Conservation (phyloP, 2,888 invertebrate species). For the Orthonychiurus folsomi region DNA sequence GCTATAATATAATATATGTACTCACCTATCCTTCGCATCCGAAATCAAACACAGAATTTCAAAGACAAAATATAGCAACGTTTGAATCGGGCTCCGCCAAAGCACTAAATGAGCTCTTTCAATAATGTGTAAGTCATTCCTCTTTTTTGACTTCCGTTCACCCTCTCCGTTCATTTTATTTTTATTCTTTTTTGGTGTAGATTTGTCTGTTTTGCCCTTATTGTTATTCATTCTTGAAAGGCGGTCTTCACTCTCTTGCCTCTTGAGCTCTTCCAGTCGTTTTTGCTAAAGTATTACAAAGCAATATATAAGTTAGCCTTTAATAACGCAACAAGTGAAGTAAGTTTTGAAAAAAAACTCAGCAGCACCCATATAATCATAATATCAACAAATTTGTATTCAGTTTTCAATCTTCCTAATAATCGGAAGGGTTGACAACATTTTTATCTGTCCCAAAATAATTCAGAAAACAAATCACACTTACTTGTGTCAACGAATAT, state of each 20-base stretch:
- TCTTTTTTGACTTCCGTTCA: slow-evolving; percentile 15
- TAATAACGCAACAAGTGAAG: too few relatives aligned
- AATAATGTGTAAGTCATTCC: slow-evolving; percentile 41
- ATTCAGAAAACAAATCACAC: too few relatives aligned
- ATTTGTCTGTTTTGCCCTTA: slow-evolving; percentile 1
- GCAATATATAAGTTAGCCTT: too few relatives aligned
- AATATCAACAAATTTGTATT: too few relatives aligned
- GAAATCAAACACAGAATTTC: slow-evolving; percentile 52
- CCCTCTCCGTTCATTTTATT: slow-evolving; percentile 12
- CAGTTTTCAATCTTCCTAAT: too few relatives aligned
- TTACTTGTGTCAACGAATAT: too few relatives aligned
- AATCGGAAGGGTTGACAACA: too few relatives aligned
- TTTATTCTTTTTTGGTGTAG: slow-evolving; percentile 3
- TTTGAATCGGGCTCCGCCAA: slow-evolving; percentile 70
- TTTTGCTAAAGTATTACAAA: too few relatives aligned
- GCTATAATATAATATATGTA: too few relatives aligned
- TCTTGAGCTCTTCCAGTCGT: slow-evolving; percentile 34
- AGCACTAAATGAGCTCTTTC: slow-evolving; percentile 62
- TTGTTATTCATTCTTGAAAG: slow-evolving; percentile 33
- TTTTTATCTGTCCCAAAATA: too few relatives aligned
- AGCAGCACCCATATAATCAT: too few relatives aligned
- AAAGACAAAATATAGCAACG: slow-evolving; percentile 66
- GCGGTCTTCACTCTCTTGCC: slow-evolving; percentile 33
- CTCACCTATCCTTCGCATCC: slow-evolving; percentile 37
- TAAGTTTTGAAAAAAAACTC: too few relatives aligned